Percentiles rank a stretch among this genome's conserved stretches.
Conservation (phyloP, 2,797 vertebrate species). For the Prionace glauca region DNA sequence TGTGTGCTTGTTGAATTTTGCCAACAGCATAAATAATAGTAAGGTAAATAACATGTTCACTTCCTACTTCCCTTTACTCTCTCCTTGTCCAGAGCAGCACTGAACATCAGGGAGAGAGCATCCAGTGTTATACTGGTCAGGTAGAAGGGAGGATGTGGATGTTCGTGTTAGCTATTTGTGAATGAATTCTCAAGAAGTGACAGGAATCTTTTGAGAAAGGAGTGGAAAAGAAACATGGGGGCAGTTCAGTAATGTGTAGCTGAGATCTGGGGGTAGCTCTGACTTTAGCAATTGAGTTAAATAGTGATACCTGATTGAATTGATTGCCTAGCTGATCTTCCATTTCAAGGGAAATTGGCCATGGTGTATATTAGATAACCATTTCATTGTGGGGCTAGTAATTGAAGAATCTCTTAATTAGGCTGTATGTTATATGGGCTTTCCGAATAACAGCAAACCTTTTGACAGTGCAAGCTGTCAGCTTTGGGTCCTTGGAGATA, state of each 20-base stretch:
- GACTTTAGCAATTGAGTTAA: background rate
- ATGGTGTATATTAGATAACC: background rate
- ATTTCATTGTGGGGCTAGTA: too few relatives aligned
- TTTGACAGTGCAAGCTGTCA: background rate
- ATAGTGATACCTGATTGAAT: background rate
- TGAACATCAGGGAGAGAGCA: too few relatives aligned
- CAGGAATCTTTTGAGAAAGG: background rate
- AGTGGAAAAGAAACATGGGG: background rate
- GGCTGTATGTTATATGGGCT: background rate
- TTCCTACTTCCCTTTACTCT: too few relatives aligned
- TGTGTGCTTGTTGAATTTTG: too few relatives aligned
- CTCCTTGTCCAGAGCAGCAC: too few relatives aligned
- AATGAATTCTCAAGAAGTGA: background rate
- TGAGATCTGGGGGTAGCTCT: background rate
- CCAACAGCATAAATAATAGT: too few relatives aligned
- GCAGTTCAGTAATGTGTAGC: background rate
- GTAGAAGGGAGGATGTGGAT: background rate
- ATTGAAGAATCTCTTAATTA: background rate
- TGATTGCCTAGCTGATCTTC: background rate
- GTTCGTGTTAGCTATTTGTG: background rate
- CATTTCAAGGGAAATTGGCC: background rate
- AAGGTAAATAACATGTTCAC: too few relatives aligned
- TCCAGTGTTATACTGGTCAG: too few relatives aligned
- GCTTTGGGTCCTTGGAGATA: background rate
- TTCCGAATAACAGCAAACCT: background rate